Conservation (phyloP, 2,888 invertebrate genomes). For the Diadegma fenestrale region DNA sequence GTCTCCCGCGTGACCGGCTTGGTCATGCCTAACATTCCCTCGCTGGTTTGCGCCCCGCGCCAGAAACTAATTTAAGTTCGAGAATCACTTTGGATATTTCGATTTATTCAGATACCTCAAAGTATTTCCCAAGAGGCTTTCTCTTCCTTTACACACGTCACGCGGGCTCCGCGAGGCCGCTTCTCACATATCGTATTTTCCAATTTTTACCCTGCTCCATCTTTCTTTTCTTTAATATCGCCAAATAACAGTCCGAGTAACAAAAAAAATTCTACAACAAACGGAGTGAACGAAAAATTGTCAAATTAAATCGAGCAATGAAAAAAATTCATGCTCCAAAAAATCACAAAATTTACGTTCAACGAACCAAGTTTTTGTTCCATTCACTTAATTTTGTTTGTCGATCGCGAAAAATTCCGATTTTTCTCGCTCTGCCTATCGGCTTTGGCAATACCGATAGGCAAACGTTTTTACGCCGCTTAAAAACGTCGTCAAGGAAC, state of each 20-base stretch:
- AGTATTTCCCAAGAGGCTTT: conserved; percentile 81
- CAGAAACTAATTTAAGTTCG: conserved; percentile 83
- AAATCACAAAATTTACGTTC: not conserved
- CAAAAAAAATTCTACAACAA: not conserved
- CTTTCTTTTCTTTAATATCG: conserved; percentile 5
- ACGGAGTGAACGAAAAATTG: not conserved
- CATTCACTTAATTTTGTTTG: no score
- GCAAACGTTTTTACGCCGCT: no score
- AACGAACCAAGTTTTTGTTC: no score
- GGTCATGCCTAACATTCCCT: conserved; percentile 55
- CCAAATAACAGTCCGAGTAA: not conserved
- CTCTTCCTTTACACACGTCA: conserved; percentile 35
- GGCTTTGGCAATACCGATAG: no score
- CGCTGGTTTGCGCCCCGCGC: conserved; percentile 6
- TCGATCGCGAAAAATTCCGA: no score
- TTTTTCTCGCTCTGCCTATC: no score
- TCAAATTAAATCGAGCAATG: not conserved
- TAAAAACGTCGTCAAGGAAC: no score
- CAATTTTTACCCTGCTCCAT: conserved; percentile 18
- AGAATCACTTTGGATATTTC: conserved; percentile 84
- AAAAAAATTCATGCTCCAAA: not conserved
- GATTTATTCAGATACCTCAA: conserved; percentile 83
- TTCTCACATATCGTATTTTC: conserved; percentile 36
- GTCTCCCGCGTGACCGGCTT: conserved; percentile 57
- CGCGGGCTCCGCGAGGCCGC: conserved; percentile 3